These are phyloP conservation scores for Lasius fuliginosus DNA, from an alignment of 2,888 invertebrate species.

Conservation along the genomic window DNA sequence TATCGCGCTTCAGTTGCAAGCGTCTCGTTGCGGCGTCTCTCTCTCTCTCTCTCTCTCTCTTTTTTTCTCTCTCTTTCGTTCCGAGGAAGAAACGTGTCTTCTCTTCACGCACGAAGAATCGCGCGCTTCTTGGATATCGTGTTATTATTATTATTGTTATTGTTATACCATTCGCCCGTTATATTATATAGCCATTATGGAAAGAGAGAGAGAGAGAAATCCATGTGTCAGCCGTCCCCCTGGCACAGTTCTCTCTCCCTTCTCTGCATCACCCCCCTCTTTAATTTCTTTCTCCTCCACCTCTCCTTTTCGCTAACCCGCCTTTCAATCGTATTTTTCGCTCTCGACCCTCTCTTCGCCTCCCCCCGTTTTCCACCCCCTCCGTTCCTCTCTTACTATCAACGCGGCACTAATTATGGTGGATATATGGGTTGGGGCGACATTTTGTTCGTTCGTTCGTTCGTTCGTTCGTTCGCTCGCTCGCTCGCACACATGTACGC, in stretches of 20 bases:
- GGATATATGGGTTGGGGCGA: conserved; percentile 80
- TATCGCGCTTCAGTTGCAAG: background rate
- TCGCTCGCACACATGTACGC: conserved; percentile 31
- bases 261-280: conserved; percentile 49
- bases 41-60: background rate
- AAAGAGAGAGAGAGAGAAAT: conserved; percentile 66
- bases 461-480: conserved; percentile 73
- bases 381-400: conserved; percentile 37
- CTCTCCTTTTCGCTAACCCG: conserved; percentile 61
- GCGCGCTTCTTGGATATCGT: conserved; percentile 64
- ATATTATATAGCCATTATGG: conserved; percentile 74
- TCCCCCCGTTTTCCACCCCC: conserved; percentile 23
- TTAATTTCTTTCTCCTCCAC: conserved; percentile 46
- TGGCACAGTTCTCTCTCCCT: conserved; percentile 68
- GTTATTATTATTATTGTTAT: conserved; percentile 78
- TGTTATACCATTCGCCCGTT: conserved; percentile 65
- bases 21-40: background rate
- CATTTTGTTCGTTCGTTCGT: conserved; percentile 85
- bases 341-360: conserved; percentile 57
- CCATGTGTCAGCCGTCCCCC: conserved; percentile 80
- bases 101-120: conserved; percentile 53
- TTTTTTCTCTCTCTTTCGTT: background rate
- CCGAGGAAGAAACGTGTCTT: background rate
- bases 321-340: conserved; percentile 79
- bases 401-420: conserved; percentile 84